Percentiles rank a stretch among this genome's conserved stretches.
phyloP scores from a whole-genome alignment of 2,113 vertebrate genomes.

The Lophotis ruficrista region DNA sequence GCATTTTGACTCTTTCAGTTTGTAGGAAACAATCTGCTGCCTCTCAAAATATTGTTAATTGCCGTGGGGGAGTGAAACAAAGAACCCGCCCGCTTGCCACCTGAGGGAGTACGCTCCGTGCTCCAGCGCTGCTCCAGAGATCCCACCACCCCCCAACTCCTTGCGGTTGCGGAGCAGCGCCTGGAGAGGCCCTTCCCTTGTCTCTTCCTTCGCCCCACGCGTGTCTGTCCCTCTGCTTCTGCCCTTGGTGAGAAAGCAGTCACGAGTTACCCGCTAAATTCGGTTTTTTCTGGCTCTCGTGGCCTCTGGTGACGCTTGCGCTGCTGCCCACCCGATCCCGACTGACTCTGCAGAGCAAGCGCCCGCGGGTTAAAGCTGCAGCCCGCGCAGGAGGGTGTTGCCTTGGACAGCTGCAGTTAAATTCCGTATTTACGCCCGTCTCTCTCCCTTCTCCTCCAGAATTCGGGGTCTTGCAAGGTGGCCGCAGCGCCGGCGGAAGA shows the following conservation, averaged over 20 bases:
- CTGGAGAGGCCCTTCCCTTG: not conserved
- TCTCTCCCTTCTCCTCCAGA: conserved; percentile 23
- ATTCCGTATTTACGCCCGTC: not conserved
- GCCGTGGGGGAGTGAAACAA: not conserved
- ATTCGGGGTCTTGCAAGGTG: not conserved
- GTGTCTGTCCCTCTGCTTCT: not conserved
- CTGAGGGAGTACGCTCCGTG: not conserved
- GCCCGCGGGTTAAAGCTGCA: not conserved
- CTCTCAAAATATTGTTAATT: conserved; percentile 46
- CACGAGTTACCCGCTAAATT: not conserved
- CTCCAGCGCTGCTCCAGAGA: not conserved
- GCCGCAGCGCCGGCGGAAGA: not conserved
- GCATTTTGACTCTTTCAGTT: conserved; percentile 15
- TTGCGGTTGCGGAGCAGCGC: not conserved
- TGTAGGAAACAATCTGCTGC: conserved; percentile 48
- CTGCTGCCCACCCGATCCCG: not conserved
- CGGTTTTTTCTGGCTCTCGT: not conserved
- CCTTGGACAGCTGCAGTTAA: not conserved
- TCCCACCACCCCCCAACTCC: not conserved
- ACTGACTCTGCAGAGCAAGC: not conserved
- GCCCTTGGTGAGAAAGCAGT: not conserved
- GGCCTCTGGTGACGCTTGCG: not conserved
- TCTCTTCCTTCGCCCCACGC: not conserved
- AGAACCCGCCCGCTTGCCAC: not conserved
- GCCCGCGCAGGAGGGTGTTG: fast-evolving